A percentile compares a stretch with the other conserved stretches of the same genome.
These are phyloP conservation scores for Ophonus ardosiacus DNA, from an alignment of 2,888 invertebrate species.

Conservation along the genomic window DNA sequence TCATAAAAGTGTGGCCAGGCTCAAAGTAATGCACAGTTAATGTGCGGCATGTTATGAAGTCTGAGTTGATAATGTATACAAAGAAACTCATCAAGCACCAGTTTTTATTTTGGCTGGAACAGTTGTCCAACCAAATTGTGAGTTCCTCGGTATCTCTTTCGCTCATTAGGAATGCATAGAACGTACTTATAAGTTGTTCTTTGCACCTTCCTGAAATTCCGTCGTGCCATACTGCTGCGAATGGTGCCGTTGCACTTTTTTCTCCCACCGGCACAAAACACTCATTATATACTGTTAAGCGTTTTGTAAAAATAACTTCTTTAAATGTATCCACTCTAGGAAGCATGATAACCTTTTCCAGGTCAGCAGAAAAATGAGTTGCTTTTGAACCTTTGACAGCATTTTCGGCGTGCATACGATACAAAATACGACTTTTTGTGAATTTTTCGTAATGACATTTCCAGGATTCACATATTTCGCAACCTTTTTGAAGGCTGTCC, in stretches of 20 bases:
- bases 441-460: not conserved
- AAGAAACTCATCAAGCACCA: too few relatives aligned
- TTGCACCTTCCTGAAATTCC: conserved; percentile 69
- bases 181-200: conserved; percentile 68
- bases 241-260: conserved; percentile 58
- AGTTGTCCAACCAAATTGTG: conserved; percentile 68
- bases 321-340: conserved; percentile 66
- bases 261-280: conserved; percentile 67
- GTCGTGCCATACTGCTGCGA: conserved; percentile 69
- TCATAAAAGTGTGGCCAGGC: too few relatives aligned
- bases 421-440: conserved; percentile 54
- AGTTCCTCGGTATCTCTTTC: too few relatives aligned
- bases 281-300: conserved; percentile 64
- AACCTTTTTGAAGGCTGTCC: too few relatives aligned
- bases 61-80: too few relatives aligned
- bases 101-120: conserved; percentile 65
- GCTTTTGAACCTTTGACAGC: conserved; percentile 13
- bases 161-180: too few relatives aligned
- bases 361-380: conserved; percentile 54
- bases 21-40: too few relatives aligned
- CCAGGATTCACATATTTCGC: too few relatives aligned
- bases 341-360: conserved; percentile 65
- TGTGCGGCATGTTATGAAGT: too few relatives aligned
- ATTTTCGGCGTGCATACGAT: conserved; percentile 28
- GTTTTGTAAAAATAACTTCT: conserved; percentile 65